Conservation (phyloP, 2,113 vertebrate genomes). For the Dolichotis patagonum region DNA sequence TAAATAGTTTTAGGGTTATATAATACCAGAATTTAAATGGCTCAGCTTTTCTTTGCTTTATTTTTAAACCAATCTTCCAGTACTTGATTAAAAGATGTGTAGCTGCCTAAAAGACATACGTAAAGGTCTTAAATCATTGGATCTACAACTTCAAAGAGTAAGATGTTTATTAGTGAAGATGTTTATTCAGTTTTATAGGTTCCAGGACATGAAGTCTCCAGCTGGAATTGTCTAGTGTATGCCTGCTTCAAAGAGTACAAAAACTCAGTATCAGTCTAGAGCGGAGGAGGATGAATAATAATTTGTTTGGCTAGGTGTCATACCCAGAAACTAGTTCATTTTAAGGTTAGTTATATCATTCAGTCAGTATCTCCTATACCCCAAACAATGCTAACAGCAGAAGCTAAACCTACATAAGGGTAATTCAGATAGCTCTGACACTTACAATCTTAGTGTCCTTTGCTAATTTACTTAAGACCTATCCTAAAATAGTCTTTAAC, state of each 20-base stretch:
- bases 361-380: background rate
- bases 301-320: background rate
- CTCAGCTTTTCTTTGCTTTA: slow-evolving; percentile 10
- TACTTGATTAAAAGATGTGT: slow-evolving; percentile 46
- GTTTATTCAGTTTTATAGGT: slow-evolving; percentile 16
- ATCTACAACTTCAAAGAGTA: slow-evolving; percentile 49
- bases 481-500: background rate
- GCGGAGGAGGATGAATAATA: background rate
- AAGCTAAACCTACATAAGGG: background rate
- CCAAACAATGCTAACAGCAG: background rate
- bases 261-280: background rate
- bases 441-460: background rate
- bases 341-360: slow-evolving; percentile 5
- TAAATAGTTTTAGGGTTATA: slow-evolving; percentile 40
- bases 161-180: slow-evolving; percentile 40
- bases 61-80: slow-evolving; percentile 46
- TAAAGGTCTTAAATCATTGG: slow-evolving; percentile 17
- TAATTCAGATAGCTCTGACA: background rate
- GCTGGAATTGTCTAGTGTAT: background rate
- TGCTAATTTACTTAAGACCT: background rate
- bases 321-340: background rate
- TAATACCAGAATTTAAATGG: slow-evolving; percentile 9
- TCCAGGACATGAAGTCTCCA: slow-evolving; percentile 35
- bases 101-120: slow-evolving; percentile 3
- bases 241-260: slow-evolving; percentile 17